Evolutionary conservation across 2,888 invertebrate species (phyloP).

Genomic region (Drosophila fulvimacula): DNA sequence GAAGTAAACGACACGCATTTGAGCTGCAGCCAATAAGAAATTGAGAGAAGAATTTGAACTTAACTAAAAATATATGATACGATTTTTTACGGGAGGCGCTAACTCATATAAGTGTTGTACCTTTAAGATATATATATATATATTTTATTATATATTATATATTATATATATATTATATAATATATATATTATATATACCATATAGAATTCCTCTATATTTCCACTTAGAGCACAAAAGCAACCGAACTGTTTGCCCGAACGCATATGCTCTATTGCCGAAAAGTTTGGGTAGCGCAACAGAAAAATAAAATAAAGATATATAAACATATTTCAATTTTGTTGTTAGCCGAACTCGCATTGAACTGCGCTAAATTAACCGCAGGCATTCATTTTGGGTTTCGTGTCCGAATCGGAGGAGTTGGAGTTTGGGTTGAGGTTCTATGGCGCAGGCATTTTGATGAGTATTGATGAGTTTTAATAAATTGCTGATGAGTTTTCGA

Average conservation of each 20-base stretch:
- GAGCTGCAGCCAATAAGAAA: slow-evolving; percentile 17
- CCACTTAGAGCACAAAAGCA: background rate
- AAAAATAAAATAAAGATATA: slow-evolving; percentile 57
- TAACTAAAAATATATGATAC: background rate
- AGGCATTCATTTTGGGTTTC: slow-evolving; percentile 65
- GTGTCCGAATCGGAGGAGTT: slow-evolving; percentile 31
- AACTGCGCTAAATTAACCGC: slow-evolving; percentile 78
- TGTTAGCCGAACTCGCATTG: slow-evolving; percentile 52
- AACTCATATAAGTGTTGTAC: background rate
- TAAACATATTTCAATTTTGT: slow-evolving; percentile 72
- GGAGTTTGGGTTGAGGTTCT: slow-evolving; percentile 41
- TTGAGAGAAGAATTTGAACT: background rate
- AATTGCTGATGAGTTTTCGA: slow-evolving; percentile 79
- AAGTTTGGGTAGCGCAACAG: slow-evolving; percentile 30
- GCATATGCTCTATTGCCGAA: slow-evolving; percentile 18
- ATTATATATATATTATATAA: no score
- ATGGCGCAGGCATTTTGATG: slow-evolving; percentile 70
- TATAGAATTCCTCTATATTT: background rate
- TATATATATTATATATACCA: no score
- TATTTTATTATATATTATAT: no score
- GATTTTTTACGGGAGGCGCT: background rate
- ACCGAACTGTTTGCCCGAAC: background rate
- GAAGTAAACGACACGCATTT: slow-evolving; percentile 30
- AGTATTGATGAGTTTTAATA: slow-evolving; percentile 82
- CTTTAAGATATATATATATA: background rate